Evolutionary conservation across 2,888 invertebrate genomes (phyloP).

Genomic region (Phrixothrix hirtus): DNA sequence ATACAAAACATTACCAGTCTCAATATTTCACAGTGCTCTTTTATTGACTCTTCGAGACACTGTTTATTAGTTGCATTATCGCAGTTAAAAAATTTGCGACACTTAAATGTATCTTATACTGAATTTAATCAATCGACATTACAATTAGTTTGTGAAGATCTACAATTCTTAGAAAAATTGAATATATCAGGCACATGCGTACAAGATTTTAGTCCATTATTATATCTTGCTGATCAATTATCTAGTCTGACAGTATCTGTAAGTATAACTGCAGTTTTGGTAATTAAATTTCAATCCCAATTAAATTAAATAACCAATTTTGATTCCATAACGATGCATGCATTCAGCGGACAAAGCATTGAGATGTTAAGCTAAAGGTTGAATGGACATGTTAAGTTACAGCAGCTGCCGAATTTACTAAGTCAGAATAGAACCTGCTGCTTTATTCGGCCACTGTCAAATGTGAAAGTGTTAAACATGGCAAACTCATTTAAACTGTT

Average conservation of each 20-base stretch:
- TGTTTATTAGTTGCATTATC: conserved; percentile 60
- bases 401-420: too few species aligned
- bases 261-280: conserved; percentile 49
- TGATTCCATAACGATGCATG: too few species aligned
- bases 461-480: too few species aligned
- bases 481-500: too few species aligned
- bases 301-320: too few species aligned
- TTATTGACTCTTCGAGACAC: conserved; percentile 62
- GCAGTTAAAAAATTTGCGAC: conserved; percentile 62
- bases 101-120: conserved; percentile 68
- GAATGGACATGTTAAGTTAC: too few species aligned
- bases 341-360: too few species aligned
- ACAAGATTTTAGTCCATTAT: conserved; percentile 64
- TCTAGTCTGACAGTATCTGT: conserved; percentile 63
- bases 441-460: too few species aligned
- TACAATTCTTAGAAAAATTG: conserved; percentile 64
- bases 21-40: conserved; percentile 66
- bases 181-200: conserved; percentile 69
- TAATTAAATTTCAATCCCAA: too few species aligned
- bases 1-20: conserved; percentile 63
- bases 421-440: too few species aligned
- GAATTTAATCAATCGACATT: conserved; percentile 69
- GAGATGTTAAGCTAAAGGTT: too few species aligned
- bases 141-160: conserved; percentile 67
- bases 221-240: conserved; percentile 61